Conservation (phyloP, 2,797 vertebrate genomes). For the Protosalanx chinensis region DNA sequence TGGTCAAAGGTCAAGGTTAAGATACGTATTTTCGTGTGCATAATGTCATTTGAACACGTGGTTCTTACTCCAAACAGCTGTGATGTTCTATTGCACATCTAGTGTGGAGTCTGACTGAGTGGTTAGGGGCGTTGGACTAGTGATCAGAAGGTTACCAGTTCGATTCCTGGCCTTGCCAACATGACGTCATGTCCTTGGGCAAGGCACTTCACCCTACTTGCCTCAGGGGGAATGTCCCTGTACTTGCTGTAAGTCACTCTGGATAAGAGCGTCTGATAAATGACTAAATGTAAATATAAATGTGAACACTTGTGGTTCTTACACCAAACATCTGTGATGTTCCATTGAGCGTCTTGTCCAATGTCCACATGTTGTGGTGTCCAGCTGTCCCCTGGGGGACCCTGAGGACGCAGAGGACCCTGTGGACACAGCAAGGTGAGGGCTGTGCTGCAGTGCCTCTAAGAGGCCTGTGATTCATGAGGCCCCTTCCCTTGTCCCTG, state of each 20-base stretch:
- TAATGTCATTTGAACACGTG: background rate
- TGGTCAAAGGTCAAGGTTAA: background rate
- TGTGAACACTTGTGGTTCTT: background rate
- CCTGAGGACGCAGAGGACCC: slow-evolving; percentile 52
- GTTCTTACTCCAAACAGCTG: background rate
- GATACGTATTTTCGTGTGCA: background rate
- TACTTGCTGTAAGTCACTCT: no score
- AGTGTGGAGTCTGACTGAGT: background rate
- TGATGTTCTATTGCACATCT: slow-evolving; percentile 33
- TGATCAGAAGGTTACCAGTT: no score
- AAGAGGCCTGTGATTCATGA: slow-evolving; percentile 76
- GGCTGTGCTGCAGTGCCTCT: slow-evolving; percentile 59
- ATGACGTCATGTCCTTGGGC: no score
- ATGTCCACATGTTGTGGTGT: slow-evolving; percentile 33
- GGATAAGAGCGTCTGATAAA: no score
- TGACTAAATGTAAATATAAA: no score
- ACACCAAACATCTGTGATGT: slow-evolving; percentile 11
- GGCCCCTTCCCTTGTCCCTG: slow-evolving; percentile 60
- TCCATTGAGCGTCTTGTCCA: slow-evolving; percentile 31
- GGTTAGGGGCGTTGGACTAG: no score
- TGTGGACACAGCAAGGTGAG: slow-evolving; percentile 63
- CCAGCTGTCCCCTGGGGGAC: slow-evolving; percentile 33
- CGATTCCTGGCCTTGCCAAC: no score
- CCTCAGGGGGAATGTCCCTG: no score
- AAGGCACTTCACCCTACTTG: no score